Evolutionary conservation across 2,113 vertebrate genomes (phyloP).

Genomic region (Vimba vimba): DNA sequence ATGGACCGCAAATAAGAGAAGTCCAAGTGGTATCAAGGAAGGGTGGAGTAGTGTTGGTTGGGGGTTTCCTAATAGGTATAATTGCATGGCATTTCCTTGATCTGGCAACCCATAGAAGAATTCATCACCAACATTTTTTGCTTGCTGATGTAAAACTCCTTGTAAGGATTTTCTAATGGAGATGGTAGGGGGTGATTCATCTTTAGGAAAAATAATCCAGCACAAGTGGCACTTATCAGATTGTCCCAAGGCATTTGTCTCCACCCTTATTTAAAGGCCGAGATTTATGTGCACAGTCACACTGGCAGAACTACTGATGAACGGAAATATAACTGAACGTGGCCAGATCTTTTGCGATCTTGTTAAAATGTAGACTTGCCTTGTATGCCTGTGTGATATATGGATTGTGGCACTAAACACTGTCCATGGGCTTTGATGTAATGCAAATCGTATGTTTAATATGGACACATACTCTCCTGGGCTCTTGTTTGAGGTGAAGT

Average conservation of each 20-base stretch:
- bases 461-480: background rate
- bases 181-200: background rate
- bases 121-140: background rate
- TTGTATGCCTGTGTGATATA: background rate
- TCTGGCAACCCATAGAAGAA: background rate
- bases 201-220: background rate
- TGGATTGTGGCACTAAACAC: background rate
- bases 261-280: background rate
- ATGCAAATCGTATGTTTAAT: background rate
- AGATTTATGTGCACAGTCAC: background rate
- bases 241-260: background rate
- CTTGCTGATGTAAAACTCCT: background rate
- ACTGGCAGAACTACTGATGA: background rate
- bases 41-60: background rate
- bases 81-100: slow-evolving; percentile 2
- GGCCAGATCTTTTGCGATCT: background rate
- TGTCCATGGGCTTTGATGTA: background rate
- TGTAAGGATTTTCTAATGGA: background rate
- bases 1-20: background rate
- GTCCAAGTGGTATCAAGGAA: slow-evolving; percentile 6
- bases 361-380: background rate
- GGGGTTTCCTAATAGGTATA: background rate
- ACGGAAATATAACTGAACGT: background rate
- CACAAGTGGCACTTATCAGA: slow-evolving; percentile 6
- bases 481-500: slow-evolving; percentile 22